Evolutionary conservation across 2,113 vertebrate species (phyloP).

Genomic region (Mugil cephalus): DNA sequence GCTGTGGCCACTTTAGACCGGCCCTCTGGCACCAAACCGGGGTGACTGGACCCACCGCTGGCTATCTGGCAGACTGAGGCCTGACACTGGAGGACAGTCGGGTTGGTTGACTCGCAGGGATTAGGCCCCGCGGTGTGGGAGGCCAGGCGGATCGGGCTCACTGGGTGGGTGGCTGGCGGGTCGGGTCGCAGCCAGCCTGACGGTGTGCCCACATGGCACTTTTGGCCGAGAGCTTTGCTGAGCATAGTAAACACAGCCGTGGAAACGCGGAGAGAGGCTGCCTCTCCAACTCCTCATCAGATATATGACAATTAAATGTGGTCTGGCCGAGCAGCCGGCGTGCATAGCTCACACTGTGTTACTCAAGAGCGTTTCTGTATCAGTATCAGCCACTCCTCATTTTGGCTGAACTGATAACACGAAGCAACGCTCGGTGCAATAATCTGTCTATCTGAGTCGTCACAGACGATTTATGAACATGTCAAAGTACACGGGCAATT

Average conservation of each 20-base stretch:
- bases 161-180: slow-evolving; percentile 56
- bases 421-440: slow-evolving; percentile 7
- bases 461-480: too few relatives aligned
- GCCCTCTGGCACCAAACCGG: slow-evolving; percentile 16
- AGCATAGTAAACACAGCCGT: slow-evolving; percentile 42
- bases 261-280: slow-evolving; percentile 32
- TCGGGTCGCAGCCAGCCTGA: background rate
- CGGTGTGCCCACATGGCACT: slow-evolving; percentile 57
- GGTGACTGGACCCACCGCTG: slow-evolving; percentile 12
- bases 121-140: slow-evolving; percentile 39
- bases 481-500: too few relatives aligned
- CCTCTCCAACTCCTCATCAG: slow-evolving; percentile 3
- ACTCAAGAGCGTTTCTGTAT: slow-evolving; percentile 25
- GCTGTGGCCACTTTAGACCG: slow-evolving; percentile 20
- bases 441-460: background rate
- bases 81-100: slow-evolving; percentile 26
- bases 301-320: slow-evolving; percentile 46
- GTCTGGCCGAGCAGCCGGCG: slow-evolving; percentile 16
- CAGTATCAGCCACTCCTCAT: slow-evolving; percentile 11
- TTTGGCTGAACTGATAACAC: background rate
- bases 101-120: slow-evolving; percentile 36
- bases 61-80: slow-evolving; percentile 29
- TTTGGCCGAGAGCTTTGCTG: slow-evolving; percentile 45
- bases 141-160: slow-evolving; percentile 31
- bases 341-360: slow-evolving; percentile 11